These are phyloP conservation scores for Vombatus ursinus DNA, from an alignment of 2,113 vertebrate species.

Conservation along the genomic window DNA sequence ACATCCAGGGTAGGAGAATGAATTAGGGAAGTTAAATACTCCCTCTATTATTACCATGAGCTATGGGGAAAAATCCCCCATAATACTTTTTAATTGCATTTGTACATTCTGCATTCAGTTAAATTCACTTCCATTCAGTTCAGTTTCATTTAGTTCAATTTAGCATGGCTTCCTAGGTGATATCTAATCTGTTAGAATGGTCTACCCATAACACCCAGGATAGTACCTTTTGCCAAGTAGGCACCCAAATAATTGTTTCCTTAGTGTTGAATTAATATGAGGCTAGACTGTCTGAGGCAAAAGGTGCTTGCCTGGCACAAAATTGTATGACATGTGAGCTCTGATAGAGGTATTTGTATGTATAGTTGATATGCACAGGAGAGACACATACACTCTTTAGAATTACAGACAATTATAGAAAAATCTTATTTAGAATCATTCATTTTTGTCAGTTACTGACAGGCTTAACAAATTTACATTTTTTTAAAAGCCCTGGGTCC, in stretches of 20 bases:
- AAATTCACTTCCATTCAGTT: neutral
- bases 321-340: neutral
- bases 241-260: neutral
- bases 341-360: neutral
- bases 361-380: neutral
- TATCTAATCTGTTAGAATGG: neutral
- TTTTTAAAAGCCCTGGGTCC: constrained; percentile 34
- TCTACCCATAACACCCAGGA: neutral
- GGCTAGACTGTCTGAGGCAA: neutral
- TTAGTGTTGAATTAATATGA: neutral
- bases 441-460: constrained; percentile 37
- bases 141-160: neutral
- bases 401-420: constrained; percentile 12
- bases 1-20: neutral
- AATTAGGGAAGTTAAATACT: neutral
- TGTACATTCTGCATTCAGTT: neutral
- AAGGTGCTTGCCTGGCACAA: neutral
- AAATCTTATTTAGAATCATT: constrained; percentile 29
- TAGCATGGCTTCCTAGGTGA: neutral
- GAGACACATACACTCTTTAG: neutral
- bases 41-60: neutral
- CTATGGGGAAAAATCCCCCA: neutral
- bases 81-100: neutral
- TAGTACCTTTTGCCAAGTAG: neutral
- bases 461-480: constrained; percentile 56